Base-by-base conservation (phyloP, 2,888 invertebrate species). In the Chirona hameri region DNA sequence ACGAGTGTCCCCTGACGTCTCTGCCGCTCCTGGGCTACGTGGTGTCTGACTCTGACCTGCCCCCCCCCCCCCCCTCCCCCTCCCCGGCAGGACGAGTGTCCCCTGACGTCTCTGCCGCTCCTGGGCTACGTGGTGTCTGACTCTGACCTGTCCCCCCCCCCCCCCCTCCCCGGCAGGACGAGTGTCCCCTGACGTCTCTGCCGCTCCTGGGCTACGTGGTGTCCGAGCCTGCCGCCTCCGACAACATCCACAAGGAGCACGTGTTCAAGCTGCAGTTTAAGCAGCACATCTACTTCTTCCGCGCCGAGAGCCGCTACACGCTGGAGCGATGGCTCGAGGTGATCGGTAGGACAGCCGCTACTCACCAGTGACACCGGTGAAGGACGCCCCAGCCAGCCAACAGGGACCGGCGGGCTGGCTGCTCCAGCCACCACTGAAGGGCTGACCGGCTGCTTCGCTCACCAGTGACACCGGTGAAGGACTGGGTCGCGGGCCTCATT, bases 221-320 rank as follows among this genome's bases (percentile, higher is more conserved):
- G 18, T 94, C 95, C 10, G 91, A 94, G 24, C 98, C 98, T 0
- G 90, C 91, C 0, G 91, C 93, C 48, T 93, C 93, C 85, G 97
- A 97, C 88, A 92, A 86, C 46, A 97, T 98, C 85, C 93, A 93
- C 87, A 98, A 99, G 88, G 98, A 98, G 86, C 97, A 93, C 88
- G 98, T 99, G 84, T 98, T 99, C 89, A 99, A 99, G 88, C 89
- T 99, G 85, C 96, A 97, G 88, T 99, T 97, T 89, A 98, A 98
- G 89, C 98, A 94, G 89, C 98, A 99, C 89, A 94, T 97, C 14
- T 99, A 99, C 88, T 99, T 97, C 91, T 99, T 99, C 90, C 79
- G 79, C 52, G 85, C 85, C 52, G 85, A 85, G 76, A 83, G 83
- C 3, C 84, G 84, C 80, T 84, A 84, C 83, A 85, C 85, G n/a